Evolutionary conservation across 2,888 invertebrate genomes (phyloP).

Genomic region (Epinotia ramella): DNA sequence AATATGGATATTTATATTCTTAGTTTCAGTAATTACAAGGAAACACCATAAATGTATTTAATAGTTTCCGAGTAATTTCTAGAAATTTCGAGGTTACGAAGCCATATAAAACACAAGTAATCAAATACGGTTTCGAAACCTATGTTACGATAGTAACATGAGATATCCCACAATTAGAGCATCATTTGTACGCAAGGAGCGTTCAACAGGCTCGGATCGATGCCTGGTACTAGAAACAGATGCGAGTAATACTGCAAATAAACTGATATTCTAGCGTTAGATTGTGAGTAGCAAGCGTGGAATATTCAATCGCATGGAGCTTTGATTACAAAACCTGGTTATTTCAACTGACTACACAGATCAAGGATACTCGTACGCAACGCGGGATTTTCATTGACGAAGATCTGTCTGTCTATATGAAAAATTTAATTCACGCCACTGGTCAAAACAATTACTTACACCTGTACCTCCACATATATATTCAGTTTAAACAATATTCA

Average conservation of each 20-base stretch:
- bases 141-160: conserved; percentile 10
- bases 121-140: neutral
- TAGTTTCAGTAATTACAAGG: too few relatives aligned
- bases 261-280: conserved; percentile 19
- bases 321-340: conserved; percentile 21
- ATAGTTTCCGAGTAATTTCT: neutral
- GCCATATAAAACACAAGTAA: neutral
- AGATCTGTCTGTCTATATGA: neutral
- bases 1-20: too few relatives aligned
- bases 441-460: neutral
- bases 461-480: neutral
- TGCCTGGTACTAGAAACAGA: conserved; percentile 27
- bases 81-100: neutral
- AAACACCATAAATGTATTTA: too few relatives aligned
- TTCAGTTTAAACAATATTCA: conserved; percentile 33
- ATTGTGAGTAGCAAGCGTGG: conserved; percentile 16
- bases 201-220: conserved; percentile 37
- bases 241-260: conserved; percentile 36
- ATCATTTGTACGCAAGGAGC: conserved; percentile 41
- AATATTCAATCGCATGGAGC: conserved; percentile 21
- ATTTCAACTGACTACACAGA: conserved; percentile 1
- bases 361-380: neutral
- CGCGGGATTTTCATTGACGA: neutral
- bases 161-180: conserved; percentile 38
- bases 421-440: neutral